phyloP scores from a whole-genome alignment of 2,888 invertebrate genomes.

The Drosophila lacicola region DNA sequence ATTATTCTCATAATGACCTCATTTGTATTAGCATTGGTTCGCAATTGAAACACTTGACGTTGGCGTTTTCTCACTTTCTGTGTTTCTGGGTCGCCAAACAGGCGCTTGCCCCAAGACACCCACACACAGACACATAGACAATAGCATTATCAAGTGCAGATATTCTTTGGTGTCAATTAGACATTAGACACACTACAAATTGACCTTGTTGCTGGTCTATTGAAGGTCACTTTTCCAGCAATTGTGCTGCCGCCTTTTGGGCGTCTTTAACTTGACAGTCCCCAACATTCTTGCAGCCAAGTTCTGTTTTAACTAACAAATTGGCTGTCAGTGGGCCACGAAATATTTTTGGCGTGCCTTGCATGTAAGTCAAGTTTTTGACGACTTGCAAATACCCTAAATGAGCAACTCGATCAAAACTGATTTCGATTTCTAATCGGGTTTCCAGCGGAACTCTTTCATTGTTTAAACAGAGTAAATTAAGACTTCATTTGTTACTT shows the following conservation, averaged over 20 bases:
- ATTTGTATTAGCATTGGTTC: constrained; percentile 77
- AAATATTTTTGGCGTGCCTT: neutral
- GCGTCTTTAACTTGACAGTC: constrained; percentile 15
- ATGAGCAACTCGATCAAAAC: neutral
- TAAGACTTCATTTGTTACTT: no score
- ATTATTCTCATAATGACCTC: constrained; percentile 70
- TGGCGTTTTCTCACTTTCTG: constrained; percentile 45
- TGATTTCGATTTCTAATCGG: no score
- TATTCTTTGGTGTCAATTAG: constrained; percentile 67
- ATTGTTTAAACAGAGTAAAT: no score
- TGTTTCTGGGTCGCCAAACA: constrained; percentile 70
- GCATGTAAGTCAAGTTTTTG: neutral
- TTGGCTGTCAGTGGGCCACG: constrained; percentile 15
- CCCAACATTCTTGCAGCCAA: constrained; percentile 16
- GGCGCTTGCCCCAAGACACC: constrained; percentile 3
- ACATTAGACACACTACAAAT: constrained; percentile 45
- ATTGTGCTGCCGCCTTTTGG: constrained; percentile 6
- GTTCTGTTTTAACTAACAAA: constrained; percentile 24
- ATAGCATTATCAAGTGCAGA: constrained; percentile 69
- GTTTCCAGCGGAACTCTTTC: no score
- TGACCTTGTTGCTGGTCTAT: constrained; percentile 43
- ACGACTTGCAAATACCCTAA: constrained; percentile 1
- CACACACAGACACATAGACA: constrained; percentile 16
- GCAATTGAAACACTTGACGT: constrained; percentile 67
- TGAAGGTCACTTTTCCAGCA: constrained; percentile 37